Conservation (phyloP, 2,888 invertebrate species). For the Pollenia amentaria region DNA sequence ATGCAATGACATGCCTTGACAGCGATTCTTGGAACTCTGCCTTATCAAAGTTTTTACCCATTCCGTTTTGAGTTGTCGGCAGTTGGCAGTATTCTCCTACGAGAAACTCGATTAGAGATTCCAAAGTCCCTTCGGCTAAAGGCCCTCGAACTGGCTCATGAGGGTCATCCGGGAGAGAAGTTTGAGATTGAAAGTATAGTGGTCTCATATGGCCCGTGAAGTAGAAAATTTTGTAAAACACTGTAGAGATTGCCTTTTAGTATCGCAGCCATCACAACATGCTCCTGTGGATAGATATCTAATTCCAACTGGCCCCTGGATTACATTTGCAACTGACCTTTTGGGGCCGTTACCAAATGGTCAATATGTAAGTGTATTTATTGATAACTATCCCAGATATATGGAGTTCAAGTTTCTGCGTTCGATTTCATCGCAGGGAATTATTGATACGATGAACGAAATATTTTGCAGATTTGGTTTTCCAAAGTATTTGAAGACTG, state of each 20-base stretch:
- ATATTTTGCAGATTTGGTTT: constrained; percentile 58
- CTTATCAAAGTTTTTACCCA: constrained; percentile 23
- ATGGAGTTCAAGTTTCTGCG: constrained; percentile 30
- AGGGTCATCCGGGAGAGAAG: constrained; percentile 77
- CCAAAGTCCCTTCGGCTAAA: constrained; percentile 57
- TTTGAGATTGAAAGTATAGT: constrained; percentile 69
- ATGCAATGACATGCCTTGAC: constrained; percentile 38
- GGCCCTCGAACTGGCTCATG: constrained; percentile 77
- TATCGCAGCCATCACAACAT: constrained; percentile 51
- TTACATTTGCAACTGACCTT: constrained; percentile 67
- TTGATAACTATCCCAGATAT: constrained; percentile 36
- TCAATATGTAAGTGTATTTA: constrained; percentile 26
- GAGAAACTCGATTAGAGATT: constrained; percentile 53
- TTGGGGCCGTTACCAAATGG: constrained; percentile 37
- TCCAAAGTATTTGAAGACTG: constrained; percentile 65
- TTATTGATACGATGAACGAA: constrained; percentile 53
- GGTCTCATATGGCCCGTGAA: constrained; percentile 57
- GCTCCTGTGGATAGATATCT: constrained; percentile 39
- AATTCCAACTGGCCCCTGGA: constrained; percentile 61
- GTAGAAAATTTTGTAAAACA: constrained; percentile 56
- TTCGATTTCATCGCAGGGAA: too few relatives aligned
- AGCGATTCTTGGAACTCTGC: constrained; percentile 42
- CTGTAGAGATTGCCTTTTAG: constrained; percentile 51
- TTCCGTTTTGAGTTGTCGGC: constrained; percentile 62
- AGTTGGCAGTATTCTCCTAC: constrained; percentile 69